A percentile compares a stretch with the other conserved stretches of the same genome.
phyloP scores from a whole-genome alignment of 1,140 invertebrate genomes.

The Drosophila lowei region DNA sequence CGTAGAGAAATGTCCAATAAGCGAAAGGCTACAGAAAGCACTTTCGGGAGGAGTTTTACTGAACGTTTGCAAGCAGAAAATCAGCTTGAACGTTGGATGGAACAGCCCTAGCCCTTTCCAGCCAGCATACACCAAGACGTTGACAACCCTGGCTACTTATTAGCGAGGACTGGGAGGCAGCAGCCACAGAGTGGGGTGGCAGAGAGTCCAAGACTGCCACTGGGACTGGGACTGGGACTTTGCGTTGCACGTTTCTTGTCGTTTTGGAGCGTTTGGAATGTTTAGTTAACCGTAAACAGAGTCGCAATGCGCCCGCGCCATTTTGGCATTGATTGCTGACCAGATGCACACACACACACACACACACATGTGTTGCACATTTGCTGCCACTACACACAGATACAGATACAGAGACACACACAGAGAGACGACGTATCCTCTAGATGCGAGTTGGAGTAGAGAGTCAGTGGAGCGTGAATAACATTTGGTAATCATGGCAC shows the following conservation, averaged over 20 bases:
- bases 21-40: too few species aligned
- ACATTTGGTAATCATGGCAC: slow-evolving; percentile 81
- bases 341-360: slow-evolving; percentile 26
- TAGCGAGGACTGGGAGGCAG: neutral
- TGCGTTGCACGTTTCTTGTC: slow-evolving; percentile 15
- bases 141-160: slow-evolving; percentile 20
- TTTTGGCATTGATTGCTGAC: slow-evolving; percentile 77
- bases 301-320: slow-evolving; percentile 65
- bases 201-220: slow-evolving; percentile 1
- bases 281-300: slow-evolving; percentile 77
- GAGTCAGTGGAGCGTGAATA: slow-evolving; percentile 78
- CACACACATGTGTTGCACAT: neutral
- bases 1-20: neutral
- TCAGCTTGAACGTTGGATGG: too few species aligned
- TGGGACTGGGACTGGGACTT: slow-evolving; percentile 8
- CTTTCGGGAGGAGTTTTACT: neutral
- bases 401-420: slow-evolving; percentile 5
- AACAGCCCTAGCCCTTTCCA: too few species aligned
- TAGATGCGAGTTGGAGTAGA: slow-evolving; percentile 6
- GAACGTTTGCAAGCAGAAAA: too few species aligned
- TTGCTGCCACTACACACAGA: slow-evolving; percentile 7
- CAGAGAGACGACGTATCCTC: slow-evolving; percentile 22
- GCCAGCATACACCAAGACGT: too few species aligned
- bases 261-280: slow-evolving; percentile 73
- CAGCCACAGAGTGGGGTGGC: too few species aligned